Evolutionary conservation across 2,888 invertebrate genomes (phyloP).

Genomic region (Diachrysia chrysitis): DNA sequence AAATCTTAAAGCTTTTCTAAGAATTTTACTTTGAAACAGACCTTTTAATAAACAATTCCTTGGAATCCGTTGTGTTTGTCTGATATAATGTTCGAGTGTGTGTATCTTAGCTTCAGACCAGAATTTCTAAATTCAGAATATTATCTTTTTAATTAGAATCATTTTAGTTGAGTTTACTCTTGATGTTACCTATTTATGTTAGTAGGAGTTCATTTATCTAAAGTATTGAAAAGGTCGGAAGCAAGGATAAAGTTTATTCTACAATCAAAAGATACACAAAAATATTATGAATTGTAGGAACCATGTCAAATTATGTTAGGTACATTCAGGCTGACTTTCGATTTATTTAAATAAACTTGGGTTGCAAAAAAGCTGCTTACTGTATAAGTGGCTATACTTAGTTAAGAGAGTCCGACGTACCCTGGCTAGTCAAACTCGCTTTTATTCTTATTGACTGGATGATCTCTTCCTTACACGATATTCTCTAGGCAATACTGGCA

Average conservation of each 20-base stretch:
- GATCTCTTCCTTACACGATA: no score
- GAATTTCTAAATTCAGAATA: not conserved
- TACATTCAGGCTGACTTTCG: no score
- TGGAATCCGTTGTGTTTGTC: slow-evolving; percentile 11
- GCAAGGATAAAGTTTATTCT: slow-evolving; percentile 1
- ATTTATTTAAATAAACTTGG: no score
- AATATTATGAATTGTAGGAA: not conserved
- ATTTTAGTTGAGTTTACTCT: not conserved
- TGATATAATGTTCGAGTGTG: slow-evolving; percentile 28
- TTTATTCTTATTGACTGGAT: no score
- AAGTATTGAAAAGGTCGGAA: slow-evolving; percentile 4
- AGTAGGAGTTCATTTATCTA: not conserved
- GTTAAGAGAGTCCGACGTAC: no score
- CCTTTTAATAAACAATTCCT: slow-evolving; percentile 29
- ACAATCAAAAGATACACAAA: not conserved
- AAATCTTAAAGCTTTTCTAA: slow-evolving; percentile 30
- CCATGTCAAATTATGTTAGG: not conserved
- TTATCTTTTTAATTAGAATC: not conserved
- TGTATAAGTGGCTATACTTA: no score
- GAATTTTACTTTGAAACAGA: slow-evolving; percentile 30
- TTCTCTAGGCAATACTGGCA: no score
- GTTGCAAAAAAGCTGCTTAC: no score
- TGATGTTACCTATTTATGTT: slow-evolving; percentile 4
- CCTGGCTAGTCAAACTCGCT: no score
- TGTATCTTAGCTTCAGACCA: slow-evolving; percentile 15